phyloP scores from a whole-genome alignment of 2,888 invertebrate genomes.

The Iselma pallidipennis region DNA sequence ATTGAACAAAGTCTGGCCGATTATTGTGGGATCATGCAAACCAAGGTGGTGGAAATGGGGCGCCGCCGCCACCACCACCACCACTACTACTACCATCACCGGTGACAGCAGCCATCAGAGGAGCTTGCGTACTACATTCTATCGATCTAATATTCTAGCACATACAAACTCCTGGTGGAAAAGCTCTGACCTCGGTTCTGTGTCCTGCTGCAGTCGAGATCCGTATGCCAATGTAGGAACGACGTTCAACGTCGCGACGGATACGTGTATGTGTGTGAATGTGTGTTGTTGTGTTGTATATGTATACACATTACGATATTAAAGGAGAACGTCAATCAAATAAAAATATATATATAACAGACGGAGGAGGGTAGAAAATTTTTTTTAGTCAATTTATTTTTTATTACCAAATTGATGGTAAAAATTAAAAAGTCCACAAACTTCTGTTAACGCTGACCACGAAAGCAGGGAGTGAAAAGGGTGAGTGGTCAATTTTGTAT shows the following conservation, averaged over 20 bases:
- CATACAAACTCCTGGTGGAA: constrained; percentile 60
- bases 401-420: too few species aligned
- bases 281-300: background rate
- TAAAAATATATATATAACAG: too few species aligned
- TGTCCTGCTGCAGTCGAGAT: constrained; percentile 52
- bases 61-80: background rate
- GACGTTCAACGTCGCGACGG: constrained; percentile 22
- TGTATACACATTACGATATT: too few species aligned
- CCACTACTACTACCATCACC: background rate
- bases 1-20: background rate
- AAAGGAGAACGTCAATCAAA: too few species aligned
- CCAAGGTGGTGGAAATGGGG: background rate
- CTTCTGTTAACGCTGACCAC: too few species aligned
- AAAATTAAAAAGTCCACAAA: too few species aligned
- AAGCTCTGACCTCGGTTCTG: constrained; percentile 55
- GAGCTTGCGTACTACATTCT: constrained; percentile 36
- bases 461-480: too few species aligned
- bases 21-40: background rate
- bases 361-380: too few species aligned
- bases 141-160: constrained; percentile 47
- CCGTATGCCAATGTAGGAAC: constrained; percentile 29
- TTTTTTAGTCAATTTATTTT: too few species aligned
- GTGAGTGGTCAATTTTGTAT: too few species aligned
- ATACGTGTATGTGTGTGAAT: constrained; percentile 5
- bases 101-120: constrained; percentile 26